phyloP scores from a whole-genome alignment of 2,797 vertebrate genomes.

The Trachops cirrhosus region DNA sequence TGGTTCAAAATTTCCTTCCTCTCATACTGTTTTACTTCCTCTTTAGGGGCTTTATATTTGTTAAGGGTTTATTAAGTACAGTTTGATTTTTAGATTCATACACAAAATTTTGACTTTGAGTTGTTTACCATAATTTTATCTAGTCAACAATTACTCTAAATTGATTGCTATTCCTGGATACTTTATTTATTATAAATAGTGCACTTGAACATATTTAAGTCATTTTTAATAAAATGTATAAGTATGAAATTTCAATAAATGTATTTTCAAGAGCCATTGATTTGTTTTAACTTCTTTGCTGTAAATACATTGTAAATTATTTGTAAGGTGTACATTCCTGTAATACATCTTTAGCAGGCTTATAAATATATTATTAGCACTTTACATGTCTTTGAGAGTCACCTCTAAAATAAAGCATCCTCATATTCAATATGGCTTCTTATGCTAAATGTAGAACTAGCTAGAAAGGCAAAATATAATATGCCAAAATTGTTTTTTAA shows the following conservation, averaged over 20 bases:
- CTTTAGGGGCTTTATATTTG: background rate
- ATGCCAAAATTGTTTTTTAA: background rate
- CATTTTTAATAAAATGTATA: constrained; percentile 73
- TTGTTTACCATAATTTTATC: constrained; percentile 71
- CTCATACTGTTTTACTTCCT: background rate
- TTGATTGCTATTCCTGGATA: constrained; percentile 54
- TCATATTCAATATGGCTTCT: background rate
- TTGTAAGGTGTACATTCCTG: constrained; percentile 68
- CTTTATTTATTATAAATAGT: constrained; percentile 69
- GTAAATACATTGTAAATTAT: constrained; percentile 81
- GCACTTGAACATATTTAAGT: constrained; percentile 69
- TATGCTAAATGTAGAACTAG: background rate
- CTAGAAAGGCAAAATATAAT: background rate
- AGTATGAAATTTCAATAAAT: constrained; percentile 54
- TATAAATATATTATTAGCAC: constrained; percentile 73
- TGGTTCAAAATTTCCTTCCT: background rate
- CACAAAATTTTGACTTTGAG: constrained; percentile 57
- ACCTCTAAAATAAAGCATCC: constrained; percentile 40
- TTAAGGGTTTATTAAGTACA: constrained; percentile 26
- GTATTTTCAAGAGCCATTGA: constrained; percentile 54
- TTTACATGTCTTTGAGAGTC: constrained; percentile 49
- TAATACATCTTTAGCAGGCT: constrained; percentile 65
- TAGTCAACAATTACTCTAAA: constrained; percentile 61
- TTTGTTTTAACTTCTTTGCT: constrained; percentile 72
- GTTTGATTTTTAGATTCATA: constrained; percentile 37